Base-by-base conservation (phyloP, 2,113 vertebrate species). In the Hiodon alosoides region DNA sequence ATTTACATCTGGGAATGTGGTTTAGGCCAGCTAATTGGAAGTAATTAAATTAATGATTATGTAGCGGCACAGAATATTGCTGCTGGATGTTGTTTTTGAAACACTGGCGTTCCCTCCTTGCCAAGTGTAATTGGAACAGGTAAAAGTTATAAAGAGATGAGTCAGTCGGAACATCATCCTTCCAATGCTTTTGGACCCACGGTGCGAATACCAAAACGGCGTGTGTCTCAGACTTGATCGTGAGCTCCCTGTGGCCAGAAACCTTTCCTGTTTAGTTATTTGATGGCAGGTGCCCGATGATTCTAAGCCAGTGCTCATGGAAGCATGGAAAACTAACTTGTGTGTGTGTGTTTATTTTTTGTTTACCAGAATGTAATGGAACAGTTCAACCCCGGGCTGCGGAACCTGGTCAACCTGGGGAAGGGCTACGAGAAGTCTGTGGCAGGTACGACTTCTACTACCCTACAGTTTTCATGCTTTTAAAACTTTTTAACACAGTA, bases 361-460 rank as follows among this genome's bases (percentile, higher is more conserved):
- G 81, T 60, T 66, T 85, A 78, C 3, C 82, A 99, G 97, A 97
- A 96, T 95, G 96, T 99, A 81, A 93, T 99, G 96, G 97, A 99
- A 73, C 95, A 98, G 79, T 97, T 98, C 87, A 98, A 98, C 85
- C 97, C 97, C 0, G 94, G 95, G 8, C 89, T 99, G 78, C 92
- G 95, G 83, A 98, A 96, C 85, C 92, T 99, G 85, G 94, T 98
- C 85, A 98, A 94, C 87, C 89, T 99, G 16, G 97, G 97, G 50
- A 99, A 95, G 88, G 98, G 88, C 89, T 99, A 98, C 53, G 97
- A 99, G 88, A 99, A 97, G 86, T 91, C 96, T 50, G 95, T 98
- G 76, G 90, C 90, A 86, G 96, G 97, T 99, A 94, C 93, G 90
- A 85, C 57, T 84, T 14, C 2, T 0, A 31, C 31, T 31, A 31